Base-by-base conservation (phyloP, 2,888 invertebrate species). In the Chrysina gloriosa region DNA sequence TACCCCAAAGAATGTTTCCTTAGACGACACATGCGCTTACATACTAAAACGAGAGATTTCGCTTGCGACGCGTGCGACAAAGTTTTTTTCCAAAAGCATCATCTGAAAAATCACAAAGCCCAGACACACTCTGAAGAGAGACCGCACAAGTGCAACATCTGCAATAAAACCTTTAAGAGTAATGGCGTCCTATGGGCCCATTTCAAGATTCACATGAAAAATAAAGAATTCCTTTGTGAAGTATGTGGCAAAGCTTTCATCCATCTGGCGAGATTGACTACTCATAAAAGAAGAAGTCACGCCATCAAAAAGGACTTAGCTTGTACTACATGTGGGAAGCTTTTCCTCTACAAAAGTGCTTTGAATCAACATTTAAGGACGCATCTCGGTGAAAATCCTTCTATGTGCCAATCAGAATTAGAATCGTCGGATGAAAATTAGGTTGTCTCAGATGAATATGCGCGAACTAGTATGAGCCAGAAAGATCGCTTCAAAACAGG, bases 51-150 rank as follows among this genome's bases (percentile, higher is more conserved):
- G 5, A 64, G 25, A 34, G 21, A 34, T 3, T 66, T 47, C 16
- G 7, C 31, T 7, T 66, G 66, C 11, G 21, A 56, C 5, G 11
- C 9, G 19, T 66, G 66, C 29, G 66, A 25, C 4, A 47, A 66
- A 23, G 23, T 19, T 14, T 56, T 23, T 25, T 23, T 6, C 1
- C 42, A 25, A 1, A n/a, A 3, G 7, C 3, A 7, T 2, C 9
- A n/a, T 4, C 14, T 66, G 16, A 9, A 21, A 11, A 11, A 2
- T 1, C 66, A 66, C 21, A 56, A 47, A 11, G 21, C 9, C 1
- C n/a, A n/a, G n/a, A 42, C 19, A 5, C 54, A 56, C 25, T 36
- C 42, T 0, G 29, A 47, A 0, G 14, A 29, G 11, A 56, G n/a
- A 56, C 58, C 58, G 2, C 25, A 58, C 25, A 5, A 14, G 3